Evolutionary conservation across 1,140 invertebrate species (phyloP).

Genomic region (Steinernema khuongi): DNA sequence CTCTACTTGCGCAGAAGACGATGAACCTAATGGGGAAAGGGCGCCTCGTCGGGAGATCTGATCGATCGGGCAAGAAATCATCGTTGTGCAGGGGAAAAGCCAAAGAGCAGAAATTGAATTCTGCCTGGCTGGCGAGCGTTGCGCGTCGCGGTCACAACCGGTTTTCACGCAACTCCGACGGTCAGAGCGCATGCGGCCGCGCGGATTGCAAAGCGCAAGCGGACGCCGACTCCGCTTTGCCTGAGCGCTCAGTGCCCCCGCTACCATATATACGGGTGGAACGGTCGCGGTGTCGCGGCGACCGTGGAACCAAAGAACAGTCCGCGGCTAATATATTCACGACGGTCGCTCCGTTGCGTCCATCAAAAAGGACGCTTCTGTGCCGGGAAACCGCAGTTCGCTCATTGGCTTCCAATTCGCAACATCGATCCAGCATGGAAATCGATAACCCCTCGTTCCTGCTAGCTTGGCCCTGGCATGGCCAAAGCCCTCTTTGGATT

Average conservation of each 20-base stretch:
- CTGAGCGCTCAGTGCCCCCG: not conserved
- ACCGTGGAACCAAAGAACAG: slow-evolving; percentile 15
- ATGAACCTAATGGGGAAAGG: no score
- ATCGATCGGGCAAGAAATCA: slow-evolving; percentile 3
- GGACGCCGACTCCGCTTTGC: not conserved
- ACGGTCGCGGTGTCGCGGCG: not conserved
- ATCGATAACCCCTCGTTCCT: not conserved
- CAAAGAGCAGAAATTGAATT: slow-evolving; percentile 15
- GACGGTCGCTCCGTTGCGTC: not conserved
- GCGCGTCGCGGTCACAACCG: slow-evolving; percentile 7
- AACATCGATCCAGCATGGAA: not conserved
- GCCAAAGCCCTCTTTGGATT: not conserved
- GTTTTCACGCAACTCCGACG: not conserved
- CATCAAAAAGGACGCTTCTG: not conserved
- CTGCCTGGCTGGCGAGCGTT: not conserved
- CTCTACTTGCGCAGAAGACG: not conserved
- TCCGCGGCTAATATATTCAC: slow-evolving; percentile 12
- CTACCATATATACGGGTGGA: not conserved
- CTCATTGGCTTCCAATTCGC: not conserved
- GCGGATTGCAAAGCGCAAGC: not conserved
- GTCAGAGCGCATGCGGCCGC: not conserved
- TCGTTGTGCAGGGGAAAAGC: slow-evolving; percentile 1
- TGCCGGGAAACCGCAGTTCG: not conserved
- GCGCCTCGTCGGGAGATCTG: no score
- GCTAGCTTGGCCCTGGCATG: not conserved